Evolutionary conservation across 37 sponge, comb jelly and placozoan genomes (phyloP).

Genomic region (Chondrosia reniformis): DNA sequence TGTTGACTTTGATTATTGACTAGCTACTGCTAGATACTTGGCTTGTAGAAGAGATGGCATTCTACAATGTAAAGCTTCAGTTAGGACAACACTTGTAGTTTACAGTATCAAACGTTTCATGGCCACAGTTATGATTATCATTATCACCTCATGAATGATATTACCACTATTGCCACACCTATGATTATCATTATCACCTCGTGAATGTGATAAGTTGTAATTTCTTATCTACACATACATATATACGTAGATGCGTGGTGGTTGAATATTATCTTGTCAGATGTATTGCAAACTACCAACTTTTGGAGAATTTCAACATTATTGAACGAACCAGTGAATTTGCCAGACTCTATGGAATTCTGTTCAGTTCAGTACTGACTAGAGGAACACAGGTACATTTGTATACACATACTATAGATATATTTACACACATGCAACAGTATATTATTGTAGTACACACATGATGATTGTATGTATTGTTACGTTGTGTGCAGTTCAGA

Average conservation of each 20-base stretch:
- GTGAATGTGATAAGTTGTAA: too few relatives aligned
- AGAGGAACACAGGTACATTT: constrained; percentile 83
- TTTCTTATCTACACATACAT: not conserved
- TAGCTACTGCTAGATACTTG: too few relatives aligned
- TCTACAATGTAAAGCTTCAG: too few relatives aligned
- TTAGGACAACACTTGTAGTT: too few relatives aligned
- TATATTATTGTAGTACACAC: not conserved
- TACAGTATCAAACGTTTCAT: too few relatives aligned
- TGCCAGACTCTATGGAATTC: constrained; percentile 94
- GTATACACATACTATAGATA: not conserved
- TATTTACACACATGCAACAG: not conserved
- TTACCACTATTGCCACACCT: too few relatives aligned
- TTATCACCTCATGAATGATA: too few relatives aligned
- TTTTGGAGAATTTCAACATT: constrained; percentile 82
- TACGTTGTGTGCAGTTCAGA: constrained; percentile 48
- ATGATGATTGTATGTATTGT: not conserved
- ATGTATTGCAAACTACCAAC: constrained; percentile 58
- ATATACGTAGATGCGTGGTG: constrained; percentile 14
- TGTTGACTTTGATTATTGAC: too few relatives aligned
- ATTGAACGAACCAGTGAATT: constrained; percentile 95
- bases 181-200: too few relatives aligned
- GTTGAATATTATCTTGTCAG: constrained; percentile 78
- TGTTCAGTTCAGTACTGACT: constrained; percentile 83
- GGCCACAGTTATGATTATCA: too few relatives aligned
- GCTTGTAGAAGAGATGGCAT: too few relatives aligned